Evolutionary conservation across 2,888 invertebrate genomes (phyloP).

Genomic region (Megaustenia siamemsis): DNA sequence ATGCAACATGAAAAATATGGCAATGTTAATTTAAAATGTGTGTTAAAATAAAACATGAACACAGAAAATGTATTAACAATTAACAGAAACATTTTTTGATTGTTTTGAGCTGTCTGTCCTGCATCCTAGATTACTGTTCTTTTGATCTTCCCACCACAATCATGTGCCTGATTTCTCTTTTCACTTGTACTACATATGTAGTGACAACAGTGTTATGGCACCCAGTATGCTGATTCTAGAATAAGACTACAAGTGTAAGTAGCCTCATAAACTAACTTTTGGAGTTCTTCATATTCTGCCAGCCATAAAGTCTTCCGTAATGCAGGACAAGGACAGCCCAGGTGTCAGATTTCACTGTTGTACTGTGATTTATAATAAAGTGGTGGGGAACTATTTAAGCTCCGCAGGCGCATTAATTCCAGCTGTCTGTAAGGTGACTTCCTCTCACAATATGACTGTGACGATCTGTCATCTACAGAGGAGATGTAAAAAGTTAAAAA

Average conservation of each 20-base stretch:
- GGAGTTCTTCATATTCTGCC: no score
- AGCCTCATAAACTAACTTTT: no score
- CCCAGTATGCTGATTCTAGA: no score
- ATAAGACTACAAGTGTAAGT: no score
- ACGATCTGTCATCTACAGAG: constrained; percentile 69
- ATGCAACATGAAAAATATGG: neutral
- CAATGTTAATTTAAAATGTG: neutral
- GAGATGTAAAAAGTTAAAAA: neutral
- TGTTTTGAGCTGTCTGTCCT: neutral
- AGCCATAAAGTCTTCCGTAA: no score
- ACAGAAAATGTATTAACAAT: neutral
- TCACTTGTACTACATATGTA: no score
- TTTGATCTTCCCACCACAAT: neutral
- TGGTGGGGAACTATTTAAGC: constrained; percentile 61
- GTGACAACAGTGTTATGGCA: no score
- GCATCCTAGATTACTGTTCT: neutral
- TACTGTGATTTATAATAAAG: constrained; percentile 5
- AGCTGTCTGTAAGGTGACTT: constrained; percentile 71
- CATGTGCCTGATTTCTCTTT: no score
- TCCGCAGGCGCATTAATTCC: constrained; percentile 71
- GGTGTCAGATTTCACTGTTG: neutral
- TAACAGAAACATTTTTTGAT: neutral
- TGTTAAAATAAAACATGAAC: neutral
- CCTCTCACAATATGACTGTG: constrained; percentile 64
- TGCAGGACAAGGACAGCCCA: no score